These are phyloP conservation scores for Halictus quadricinctus DNA, from an alignment of 2,888 invertebrate genomes.

Conservation along the genomic window DNA sequence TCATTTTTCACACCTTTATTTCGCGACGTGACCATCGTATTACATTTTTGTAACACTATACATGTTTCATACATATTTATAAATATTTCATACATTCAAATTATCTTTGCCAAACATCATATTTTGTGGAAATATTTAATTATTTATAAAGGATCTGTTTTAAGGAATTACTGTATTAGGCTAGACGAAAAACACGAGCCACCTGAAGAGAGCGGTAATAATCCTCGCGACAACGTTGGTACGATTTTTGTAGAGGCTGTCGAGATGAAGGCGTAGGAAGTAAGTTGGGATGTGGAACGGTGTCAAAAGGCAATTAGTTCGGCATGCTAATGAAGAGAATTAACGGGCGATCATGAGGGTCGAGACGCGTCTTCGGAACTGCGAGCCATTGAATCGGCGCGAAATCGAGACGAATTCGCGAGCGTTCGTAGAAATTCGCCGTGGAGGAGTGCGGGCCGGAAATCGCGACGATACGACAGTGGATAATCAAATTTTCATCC, in stretches of 20 bases:
- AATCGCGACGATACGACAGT: constrained; percentile 44
- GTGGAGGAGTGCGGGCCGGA: background rate
- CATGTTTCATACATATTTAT: background rate
- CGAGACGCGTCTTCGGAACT: background rate
- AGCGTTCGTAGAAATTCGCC: constrained; percentile 5
- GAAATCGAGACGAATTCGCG: background rate
- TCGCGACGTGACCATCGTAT: background rate
- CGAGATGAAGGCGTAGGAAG: background rate
- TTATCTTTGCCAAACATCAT: no score
- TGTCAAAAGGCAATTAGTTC: constrained; percentile 20
- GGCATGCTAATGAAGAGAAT: constrained; percentile 20
- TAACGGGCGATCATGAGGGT: background rate
- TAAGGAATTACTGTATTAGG: no score
- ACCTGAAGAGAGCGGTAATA: no score
- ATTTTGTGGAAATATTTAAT: no score
- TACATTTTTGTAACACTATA: background rate
- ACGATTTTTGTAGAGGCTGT: background rate
- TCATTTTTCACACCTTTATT: background rate
- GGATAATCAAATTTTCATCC: constrained; percentile 71
- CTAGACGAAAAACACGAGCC: no score
- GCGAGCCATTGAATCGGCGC: background rate
- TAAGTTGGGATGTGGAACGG: background rate
- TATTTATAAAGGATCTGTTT: no score
- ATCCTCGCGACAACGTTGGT: no score
- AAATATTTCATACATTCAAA: no score